Evolutionary conservation across 2,797 vertebrate species (phyloP), one percentile per base, ranked within the genome.

Genomic region (Sarcoramphus papa): DNA sequence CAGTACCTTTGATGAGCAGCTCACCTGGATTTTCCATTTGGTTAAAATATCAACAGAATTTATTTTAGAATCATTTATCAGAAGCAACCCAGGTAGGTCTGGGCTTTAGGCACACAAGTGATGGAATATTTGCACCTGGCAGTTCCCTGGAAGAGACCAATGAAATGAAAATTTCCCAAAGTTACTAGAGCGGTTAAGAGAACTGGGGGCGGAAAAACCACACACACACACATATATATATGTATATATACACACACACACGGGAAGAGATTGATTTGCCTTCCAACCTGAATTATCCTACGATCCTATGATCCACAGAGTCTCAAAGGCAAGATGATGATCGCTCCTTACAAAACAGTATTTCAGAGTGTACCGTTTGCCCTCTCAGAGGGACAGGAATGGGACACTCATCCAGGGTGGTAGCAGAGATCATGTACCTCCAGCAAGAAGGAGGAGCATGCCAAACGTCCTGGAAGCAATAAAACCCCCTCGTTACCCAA

Each of bases 161-260:
- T 20, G 19, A 91, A 64, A 45, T 16, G 5, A 72, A 80, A 73
- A 54, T 54, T 30, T 63, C 43, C 48, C 25, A 15, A 40, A 74
- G 21, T 47, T 70, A 37, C 47, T 43, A 3, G 2, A 68, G 21
- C 22, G 64, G 27, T 45, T 37, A 67, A 57, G 27, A 60, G 51
- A 75, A 54, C 16, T 28, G 37, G 10, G 25, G 25, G 22, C 5
- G 4, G 7, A 21, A 45, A 37, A 75, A 15, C 7, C 48, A 51
- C 27, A 13, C 7, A 16, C 3, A 37, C 12, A 63, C 4, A n/a
- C 2, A 31, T 5, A 28, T 20, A 15, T 31, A 5, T 57, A 4
- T 33, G 12, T 10, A 17, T 3, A 35, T 5, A 33, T 3, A 33
- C 8, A 14, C 10, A 31, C 28, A 50, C 6, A 21, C 2, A 2